A percentile compares a stretch with the other conserved stretches of the same genome.
These are phyloP conservation scores for Spinibarbus caldwelli DNA, from an alignment of 2,797 vertebrate species.

Conservation along the genomic window DNA sequence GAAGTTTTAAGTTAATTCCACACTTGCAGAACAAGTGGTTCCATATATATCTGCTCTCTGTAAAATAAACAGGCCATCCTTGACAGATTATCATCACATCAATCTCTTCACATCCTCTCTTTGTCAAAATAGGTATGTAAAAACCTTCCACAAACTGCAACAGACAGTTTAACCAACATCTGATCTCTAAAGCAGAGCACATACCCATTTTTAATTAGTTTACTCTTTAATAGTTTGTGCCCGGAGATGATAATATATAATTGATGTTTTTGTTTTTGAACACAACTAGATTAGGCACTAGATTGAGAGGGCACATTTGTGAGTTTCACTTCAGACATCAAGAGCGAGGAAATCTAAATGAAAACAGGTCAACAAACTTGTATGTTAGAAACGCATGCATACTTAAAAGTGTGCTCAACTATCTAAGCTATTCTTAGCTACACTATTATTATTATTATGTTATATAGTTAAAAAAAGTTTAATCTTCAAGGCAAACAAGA, in stretches of 20 bases:
- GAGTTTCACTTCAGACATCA: background rate
- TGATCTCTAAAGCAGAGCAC: background rate
- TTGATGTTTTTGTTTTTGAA: background rate
- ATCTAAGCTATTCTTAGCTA: background rate
- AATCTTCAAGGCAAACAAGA: background rate
- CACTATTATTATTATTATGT: background rate
- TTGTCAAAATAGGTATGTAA: background rate
- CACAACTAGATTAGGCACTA: background rate
- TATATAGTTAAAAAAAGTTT: background rate
- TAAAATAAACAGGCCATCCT: background rate
- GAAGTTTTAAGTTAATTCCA: too few species aligned
- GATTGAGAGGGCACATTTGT: background rate
- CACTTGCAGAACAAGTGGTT: too few species aligned
- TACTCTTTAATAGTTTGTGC: background rate
- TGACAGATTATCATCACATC: background rate
- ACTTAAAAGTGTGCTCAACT: background rate
- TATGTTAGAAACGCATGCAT: background rate
- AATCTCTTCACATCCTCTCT: background rate
- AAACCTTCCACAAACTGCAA: background rate
- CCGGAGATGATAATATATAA: background rate
- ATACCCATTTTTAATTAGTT: background rate
- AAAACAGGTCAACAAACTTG: background rate
- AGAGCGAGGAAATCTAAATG: background rate
- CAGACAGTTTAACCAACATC: background rate
- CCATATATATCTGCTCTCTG: background rate